Conservation (phyloP, 2,888 invertebrate genomes). For the Chrysodeixis includens region DNA sequence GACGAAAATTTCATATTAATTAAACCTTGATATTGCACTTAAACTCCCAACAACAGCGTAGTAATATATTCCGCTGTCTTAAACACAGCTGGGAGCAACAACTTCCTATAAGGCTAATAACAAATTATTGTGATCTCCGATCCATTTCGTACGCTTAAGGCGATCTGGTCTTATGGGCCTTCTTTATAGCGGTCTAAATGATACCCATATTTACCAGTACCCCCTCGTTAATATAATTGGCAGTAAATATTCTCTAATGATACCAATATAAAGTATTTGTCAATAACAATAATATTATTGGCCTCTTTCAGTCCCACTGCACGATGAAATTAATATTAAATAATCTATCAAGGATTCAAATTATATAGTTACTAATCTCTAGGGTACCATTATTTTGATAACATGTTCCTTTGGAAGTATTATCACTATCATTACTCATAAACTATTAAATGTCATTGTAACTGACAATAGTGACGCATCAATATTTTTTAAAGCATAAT, state of each 20-base stretch:
- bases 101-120: background rate
- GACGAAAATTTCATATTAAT: no score
- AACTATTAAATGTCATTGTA: background rate
- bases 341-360: no score
- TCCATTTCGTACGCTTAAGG: background rate
- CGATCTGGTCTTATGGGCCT: background rate
- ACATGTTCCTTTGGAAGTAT: background rate
- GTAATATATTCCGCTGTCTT: background rate
- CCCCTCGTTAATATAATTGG: background rate
- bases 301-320: no score
- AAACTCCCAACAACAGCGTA: background rate
- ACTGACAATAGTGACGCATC: conserved; percentile 21
- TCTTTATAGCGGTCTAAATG: background rate
- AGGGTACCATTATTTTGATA: background rate
- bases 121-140: background rate
- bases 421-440: conserved; percentile 9
- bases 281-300: no score
- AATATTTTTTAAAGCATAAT: conserved; percentile 29
- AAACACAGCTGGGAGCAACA: background rate
- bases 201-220: background rate
- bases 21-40: background rate
- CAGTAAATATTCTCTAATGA: background rate
- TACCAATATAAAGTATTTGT: background rate
- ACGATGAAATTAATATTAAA: no score
- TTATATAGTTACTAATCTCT: no score